Evolutionary conservation across 1,140 invertebrate species (phyloP), one percentile per base, ranked within the genome.

Genomic region (Drosophila jambulina): DNA sequence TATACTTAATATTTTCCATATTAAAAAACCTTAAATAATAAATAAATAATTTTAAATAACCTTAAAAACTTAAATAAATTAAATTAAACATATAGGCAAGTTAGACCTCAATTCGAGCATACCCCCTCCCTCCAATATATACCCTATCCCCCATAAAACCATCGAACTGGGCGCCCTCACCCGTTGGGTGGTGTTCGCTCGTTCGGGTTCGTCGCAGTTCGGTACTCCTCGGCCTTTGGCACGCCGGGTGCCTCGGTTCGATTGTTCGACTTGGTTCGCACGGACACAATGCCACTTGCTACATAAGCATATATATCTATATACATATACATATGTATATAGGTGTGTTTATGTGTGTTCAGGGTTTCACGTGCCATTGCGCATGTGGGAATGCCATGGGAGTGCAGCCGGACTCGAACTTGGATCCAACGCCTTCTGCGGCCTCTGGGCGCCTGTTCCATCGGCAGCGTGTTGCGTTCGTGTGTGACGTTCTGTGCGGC

Each of bases 401-500:
- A 23, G 42, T 42, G 32, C 21, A 19, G 46, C 32, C 63, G 46
- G 38, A 34, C 62, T 40, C 45, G 53, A 40, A 40, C 21, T 38
- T 10, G 53, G 34, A 25, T 21, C 38, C 6, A 13, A n/a, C 10
- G 48, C 29, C 19, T 34, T 6, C 13, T 36, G 19, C 12, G 17
- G 2, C 5, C 72, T 68, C 88, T 91, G 91, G 40, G 54, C 86
- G 91, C 91, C 91, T 91, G 78, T 60, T 91, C 64, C 48, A 48
- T 45, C 72, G 70, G 80, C 91, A 87, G 85, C 91, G 91, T 71
- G 46, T 91, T 91, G 83, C 83, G 86, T 91, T 92, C 91, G 91
- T 91, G 91, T 91, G 91, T 91, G 91, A 91, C 91, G 91, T 91
- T 91, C 84, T 83, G 84, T 88, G 85, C 82, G 59, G 65, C 65